These are phyloP conservation scores for Muntiacus muntjak DNA, from an alignment of 2,113 vertebrate species.

Conservation along the genomic window DNA sequence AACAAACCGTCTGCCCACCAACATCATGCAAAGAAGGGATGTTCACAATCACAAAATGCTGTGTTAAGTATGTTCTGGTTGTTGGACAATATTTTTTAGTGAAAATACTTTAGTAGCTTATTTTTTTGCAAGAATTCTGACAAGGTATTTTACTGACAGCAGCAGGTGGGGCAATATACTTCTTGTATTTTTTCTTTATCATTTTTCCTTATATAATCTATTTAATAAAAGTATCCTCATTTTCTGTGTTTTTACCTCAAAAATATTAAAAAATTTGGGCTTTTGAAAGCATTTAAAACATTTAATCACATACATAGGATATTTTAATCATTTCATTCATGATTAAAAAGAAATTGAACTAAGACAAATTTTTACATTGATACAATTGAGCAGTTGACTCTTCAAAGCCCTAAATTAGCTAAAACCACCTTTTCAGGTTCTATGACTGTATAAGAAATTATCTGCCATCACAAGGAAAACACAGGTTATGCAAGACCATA, in stretches of 20 bases:
- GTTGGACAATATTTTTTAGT: not conserved
- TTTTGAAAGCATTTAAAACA: conserved; percentile 31
- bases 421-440: not conserved
- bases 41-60: not conserved
- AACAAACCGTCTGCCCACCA: not conserved
- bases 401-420: not conserved
- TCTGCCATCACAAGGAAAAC: not conserved
- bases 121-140: not conserved
- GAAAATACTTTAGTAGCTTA: not conserved
- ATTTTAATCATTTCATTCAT: not conserved
- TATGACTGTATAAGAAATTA: not conserved
- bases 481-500: not conserved
- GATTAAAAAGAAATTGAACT: not conserved
- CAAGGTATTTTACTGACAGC: not conserved
- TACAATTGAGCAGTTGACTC: not conserved
- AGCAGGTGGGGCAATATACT: not conserved
- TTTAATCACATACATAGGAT: not conserved
- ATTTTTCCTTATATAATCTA: not conserved
- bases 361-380: not conserved
- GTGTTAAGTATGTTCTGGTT: not conserved
- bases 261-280: not conserved
- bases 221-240: not conserved
- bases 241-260: not conserved
- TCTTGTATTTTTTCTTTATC: not conserved
- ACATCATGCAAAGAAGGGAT: not conserved